Evolutionary conservation across 2,797 vertebrate genomes (phyloP).

Genomic region (Rhadinocentrus ornatus): DNA sequence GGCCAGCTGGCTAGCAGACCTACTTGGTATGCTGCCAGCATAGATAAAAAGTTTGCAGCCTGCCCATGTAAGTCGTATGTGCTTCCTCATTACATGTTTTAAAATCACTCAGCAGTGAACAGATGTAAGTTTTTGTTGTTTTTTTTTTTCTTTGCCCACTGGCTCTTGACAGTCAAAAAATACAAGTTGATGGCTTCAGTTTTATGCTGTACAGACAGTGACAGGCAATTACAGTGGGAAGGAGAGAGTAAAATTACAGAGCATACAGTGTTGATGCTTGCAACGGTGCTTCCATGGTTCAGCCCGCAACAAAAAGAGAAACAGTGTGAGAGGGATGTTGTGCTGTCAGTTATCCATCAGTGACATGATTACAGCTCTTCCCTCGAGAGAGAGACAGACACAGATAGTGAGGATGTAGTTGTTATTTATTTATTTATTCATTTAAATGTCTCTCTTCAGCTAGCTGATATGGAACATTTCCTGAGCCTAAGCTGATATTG

Average conservation of each 20-base stretch:
- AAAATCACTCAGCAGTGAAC: conserved; percentile 34
- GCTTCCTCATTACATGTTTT: conserved; percentile 30
- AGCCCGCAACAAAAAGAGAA: conserved; percentile 45
- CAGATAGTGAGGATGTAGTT: conserved; percentile 53
- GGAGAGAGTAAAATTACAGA: conserved; percentile 68
- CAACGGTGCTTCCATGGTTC: conserved; percentile 37
- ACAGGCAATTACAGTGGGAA: conserved; percentile 63
- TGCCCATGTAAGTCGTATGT: background rate
- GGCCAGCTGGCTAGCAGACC: background rate
- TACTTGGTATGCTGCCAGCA: background rate
- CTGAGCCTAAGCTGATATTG: conserved; percentile 39
- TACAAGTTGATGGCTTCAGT: conserved; percentile 44
- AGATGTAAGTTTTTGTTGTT: background rate
- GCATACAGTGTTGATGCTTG: conserved; percentile 43
- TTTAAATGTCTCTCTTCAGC: conserved; percentile 32
- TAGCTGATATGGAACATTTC: conserved; percentile 44
- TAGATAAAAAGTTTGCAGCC: conserved; percentile 2
- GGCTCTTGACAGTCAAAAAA: conserved; percentile 31
- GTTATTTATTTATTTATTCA: conserved; percentile 8
- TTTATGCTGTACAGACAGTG: conserved; percentile 55
- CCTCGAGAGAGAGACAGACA: conserved; percentile 47
- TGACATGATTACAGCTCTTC: conserved; percentile 66
- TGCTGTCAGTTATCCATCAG: conserved; percentile 75
- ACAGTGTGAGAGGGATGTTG: conserved; percentile 56
- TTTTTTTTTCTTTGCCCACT: background rate